Percentiles rank a stretch among this genome's conserved stretches.
Conservation (phyloP, 2,113 vertebrate genomes). For the Heteronetta atricapilla region DNA sequence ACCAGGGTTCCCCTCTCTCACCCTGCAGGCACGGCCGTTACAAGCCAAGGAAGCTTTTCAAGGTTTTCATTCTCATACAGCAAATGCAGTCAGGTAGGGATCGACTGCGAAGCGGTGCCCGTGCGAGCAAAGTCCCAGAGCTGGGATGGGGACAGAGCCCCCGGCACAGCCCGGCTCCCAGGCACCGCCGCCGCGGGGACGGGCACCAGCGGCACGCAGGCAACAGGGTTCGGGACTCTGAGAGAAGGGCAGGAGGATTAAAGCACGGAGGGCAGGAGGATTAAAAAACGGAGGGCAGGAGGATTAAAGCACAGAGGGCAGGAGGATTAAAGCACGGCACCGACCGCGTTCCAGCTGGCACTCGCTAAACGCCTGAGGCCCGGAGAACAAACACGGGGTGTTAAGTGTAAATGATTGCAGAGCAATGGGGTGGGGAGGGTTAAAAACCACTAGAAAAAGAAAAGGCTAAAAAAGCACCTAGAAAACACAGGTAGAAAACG, state of each 20-base stretch:
- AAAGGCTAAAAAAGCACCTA: neutral
- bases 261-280: slow-evolving; percentile 2
- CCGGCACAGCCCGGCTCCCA: accelerated
- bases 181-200: neutral
- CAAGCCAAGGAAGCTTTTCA: neutral
- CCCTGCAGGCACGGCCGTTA: neutral
- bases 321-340: neutral
- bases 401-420: slow-evolving; percentile 13
- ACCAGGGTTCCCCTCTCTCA: neutral
- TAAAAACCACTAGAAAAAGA: neutral
- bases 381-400: neutral
- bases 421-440: neutral
- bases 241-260: slow-evolving; percentile 15
- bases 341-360: accelerated
- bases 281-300: slow-evolving; percentile 7
- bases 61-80: neutral
- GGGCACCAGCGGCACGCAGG: neutral
- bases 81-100: neutral
- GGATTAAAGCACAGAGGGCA: slow-evolving; percentile 10
- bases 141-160: neutral
- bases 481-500: neutral
- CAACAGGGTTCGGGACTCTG: neutral
- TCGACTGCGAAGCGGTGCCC: neutral
- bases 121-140: neutral
- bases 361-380: neutral